Evolutionary conservation across 2,797 vertebrate genomes (phyloP), one percentile per base, ranked within the genome.

Genomic region (Cottoperca gobio): DNA sequence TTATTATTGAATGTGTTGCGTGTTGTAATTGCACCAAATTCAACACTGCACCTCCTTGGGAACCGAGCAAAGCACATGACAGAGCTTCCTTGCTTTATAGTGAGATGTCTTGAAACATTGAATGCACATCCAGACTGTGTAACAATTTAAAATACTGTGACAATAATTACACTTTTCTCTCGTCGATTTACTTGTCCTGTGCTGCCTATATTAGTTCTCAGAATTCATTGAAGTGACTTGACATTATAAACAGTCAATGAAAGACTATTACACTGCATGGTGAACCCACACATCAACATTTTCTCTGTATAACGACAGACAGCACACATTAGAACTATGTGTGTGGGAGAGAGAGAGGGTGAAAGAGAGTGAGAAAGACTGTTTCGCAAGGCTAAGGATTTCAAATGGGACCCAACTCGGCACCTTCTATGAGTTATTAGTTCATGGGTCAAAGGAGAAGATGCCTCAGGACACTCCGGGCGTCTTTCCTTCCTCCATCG

Each of bases 401-500:
- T 81, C 79, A 79, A 79, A 70, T 60, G 46, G 78, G 70, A 82
- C 60, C 35, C 17, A 60, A 76, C 64, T 75, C 46, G 31, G 46
- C 73, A 85, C 78, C 69, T 71, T 76, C 55, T 78, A 76, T 81
- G 79, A 75, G 79, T 61, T 80, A 73, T 81, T 69, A 64, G 75
- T 75, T 86, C 74, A 75, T 76, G 79, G 89, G 88, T 92, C 83
- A 92, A 70, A 86, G 61, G 74, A 84, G 76, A 82, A 71, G 66
- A 81, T 23, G 52, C 80, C 84, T 68, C 63, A 59, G 76, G 76
- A 78, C 31, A 43, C 46, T 39, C 24, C 50, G 72, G 62, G 63
- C 70, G 40, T 81, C 71, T 74, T 72, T 75, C 73, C 66, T 57
- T 66, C 68, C 39, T 70, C 77, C 31, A 45, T 57, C 31, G 11